phyloP scores from a whole-genome alignment of 2,797 vertebrate genomes.

The Dryobates pubescens region DNA sequence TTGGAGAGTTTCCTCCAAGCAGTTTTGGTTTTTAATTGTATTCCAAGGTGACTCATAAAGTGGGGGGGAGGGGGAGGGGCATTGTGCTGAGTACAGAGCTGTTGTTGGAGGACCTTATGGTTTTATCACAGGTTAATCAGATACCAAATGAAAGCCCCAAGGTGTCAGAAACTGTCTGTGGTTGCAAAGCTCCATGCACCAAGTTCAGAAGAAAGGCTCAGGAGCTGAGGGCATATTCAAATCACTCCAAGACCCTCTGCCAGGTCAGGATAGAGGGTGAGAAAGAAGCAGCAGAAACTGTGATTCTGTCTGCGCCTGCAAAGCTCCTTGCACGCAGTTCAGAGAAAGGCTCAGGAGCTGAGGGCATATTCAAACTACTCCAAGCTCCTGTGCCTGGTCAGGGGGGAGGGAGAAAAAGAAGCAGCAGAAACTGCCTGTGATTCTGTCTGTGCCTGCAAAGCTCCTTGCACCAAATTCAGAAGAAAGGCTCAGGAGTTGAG shows the following conservation, averaged over 20 bases:
- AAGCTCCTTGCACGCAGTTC: neutral
- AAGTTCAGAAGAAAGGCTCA: neutral
- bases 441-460: neutral
- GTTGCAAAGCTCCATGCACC: neutral
- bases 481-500: neutral
- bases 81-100: neutral
- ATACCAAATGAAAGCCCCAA: neutral
- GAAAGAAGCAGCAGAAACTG: neutral
- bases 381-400: neutral
- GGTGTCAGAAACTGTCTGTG: neutral
- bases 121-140: neutral
- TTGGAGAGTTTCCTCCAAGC: neutral
- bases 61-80: neutral
- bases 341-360: neutral
- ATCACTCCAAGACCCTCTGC: neutral
- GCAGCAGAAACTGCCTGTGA: neutral
- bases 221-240: neutral
- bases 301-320: neutral
- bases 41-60: slow-evolving; percentile 12
- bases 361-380: neutral
- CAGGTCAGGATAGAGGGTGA: neutral
- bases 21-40: neutral
- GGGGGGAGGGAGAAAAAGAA: neutral
- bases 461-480: neutral
- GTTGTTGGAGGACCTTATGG: neutral